Conservation (phyloP, 2,113 vertebrate species). For the Bubo blakistoni region DNA sequence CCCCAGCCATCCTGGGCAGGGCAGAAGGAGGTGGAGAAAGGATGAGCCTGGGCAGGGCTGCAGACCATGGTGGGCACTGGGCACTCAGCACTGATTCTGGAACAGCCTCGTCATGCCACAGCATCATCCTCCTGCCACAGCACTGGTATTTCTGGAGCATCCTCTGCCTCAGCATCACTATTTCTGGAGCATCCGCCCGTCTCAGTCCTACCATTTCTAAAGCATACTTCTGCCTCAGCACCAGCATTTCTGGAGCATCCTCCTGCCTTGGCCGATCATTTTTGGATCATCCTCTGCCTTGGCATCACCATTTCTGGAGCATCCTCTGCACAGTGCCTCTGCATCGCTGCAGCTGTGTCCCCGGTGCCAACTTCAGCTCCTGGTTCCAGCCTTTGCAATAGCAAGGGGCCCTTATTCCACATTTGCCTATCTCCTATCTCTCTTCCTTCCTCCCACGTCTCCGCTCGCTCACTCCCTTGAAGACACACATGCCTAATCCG, state of each 20-base stretch:
- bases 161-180: background rate
- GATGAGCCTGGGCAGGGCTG: background rate
- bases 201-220: background rate
- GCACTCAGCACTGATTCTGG: too few relatives aligned
- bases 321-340: background rate
- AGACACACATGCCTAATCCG: background rate
- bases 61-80: background rate
- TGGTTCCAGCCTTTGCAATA: background rate
- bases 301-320: background rate
- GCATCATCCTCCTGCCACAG: background rate
- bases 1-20: background rate
- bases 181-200: background rate
- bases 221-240: background rate
- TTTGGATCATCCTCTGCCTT: background rate
- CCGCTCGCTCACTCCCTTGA: background rate
- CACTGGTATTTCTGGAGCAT: background rate
- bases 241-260: background rate
- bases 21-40: background rate
- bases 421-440: background rate
- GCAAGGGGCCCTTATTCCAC: too few relatives aligned
- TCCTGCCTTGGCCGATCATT: background rate
- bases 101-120: too few relatives aligned
- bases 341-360: background rate
- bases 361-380: background rate
- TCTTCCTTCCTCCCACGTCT: background rate